These are phyloP conservation scores for Biston betularia DNA, from an alignment of 2,888 invertebrate species.

Conservation along the genomic window DNA sequence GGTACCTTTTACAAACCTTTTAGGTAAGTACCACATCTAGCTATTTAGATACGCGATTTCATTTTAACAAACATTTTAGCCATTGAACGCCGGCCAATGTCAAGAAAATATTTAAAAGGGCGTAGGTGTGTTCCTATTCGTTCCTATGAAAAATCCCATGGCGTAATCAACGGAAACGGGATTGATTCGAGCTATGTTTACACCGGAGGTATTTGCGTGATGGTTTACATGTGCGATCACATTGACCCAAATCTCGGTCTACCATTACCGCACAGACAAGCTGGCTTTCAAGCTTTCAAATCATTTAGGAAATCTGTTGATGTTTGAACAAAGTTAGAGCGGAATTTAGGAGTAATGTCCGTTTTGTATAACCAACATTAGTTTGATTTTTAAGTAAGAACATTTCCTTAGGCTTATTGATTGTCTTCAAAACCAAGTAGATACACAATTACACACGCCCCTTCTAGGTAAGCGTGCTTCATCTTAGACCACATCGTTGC, in stretches of 20 bases:
- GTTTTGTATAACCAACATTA: background rate
- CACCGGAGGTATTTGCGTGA: constrained; percentile 55
- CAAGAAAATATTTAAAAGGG: constrained; percentile 35
- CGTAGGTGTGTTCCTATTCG: constrained; percentile 18
- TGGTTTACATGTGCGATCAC: constrained; percentile 59
- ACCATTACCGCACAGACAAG: constrained; percentile 43
- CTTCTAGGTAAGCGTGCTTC: too few relatives aligned
- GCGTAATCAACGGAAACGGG: constrained; percentile 54
- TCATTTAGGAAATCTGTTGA: constrained; percentile 30
- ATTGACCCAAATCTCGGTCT: constrained; percentile 61
- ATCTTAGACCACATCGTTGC: too few relatives aligned
- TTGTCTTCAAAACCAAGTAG: background rate
- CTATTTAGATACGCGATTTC: background rate
- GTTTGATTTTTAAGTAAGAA: background rate
- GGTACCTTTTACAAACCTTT: background rate
- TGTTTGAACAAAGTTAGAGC: constrained; percentile 16
- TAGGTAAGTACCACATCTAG: background rate
- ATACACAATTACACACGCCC: too few relatives aligned
- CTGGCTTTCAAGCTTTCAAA: constrained; percentile 41
- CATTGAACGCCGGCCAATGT: constrained; percentile 39
- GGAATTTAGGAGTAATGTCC: constrained; percentile 4
- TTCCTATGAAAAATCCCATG: constrained; percentile 40
- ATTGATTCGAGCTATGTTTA: constrained; percentile 51
- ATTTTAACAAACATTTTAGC: constrained; percentile 29
- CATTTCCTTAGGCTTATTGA: background rate